These are phyloP conservation scores for Marmota monax DNA, from an alignment of 2,113 vertebrate species.

Conservation along the genomic window DNA sequence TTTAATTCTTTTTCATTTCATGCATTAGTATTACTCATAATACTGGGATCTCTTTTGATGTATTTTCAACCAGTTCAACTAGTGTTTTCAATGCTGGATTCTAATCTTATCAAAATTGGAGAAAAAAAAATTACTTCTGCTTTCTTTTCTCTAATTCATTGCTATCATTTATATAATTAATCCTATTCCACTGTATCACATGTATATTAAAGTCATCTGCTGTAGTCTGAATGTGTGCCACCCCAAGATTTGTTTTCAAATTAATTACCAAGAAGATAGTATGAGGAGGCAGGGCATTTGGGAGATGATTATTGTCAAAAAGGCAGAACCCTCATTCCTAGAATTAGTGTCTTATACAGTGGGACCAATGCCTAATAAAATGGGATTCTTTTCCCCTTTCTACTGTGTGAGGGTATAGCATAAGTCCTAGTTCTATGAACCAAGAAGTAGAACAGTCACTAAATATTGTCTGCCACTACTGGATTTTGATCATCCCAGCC, in stretches of 20 bases:
- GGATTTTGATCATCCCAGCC: no score
- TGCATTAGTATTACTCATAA: no score
- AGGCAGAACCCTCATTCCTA: neutral
- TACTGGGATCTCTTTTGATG: no score
- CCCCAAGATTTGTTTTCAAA: neutral
- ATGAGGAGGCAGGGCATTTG: neutral
- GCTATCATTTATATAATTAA: neutral
- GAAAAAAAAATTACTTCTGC: neutral
- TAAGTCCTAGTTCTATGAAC: neutral
- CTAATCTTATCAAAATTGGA: conserved; percentile 56
- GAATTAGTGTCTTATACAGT: neutral
- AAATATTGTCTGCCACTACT: no score
- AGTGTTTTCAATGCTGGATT: conserved; percentile 31
- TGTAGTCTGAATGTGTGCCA: neutral
- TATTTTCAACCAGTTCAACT: neutral
- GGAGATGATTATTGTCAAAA: neutral
- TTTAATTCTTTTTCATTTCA: no score
- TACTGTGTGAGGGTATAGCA: no score
- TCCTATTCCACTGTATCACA: neutral
- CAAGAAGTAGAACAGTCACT: neutral
- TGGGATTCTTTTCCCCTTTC: neutral
- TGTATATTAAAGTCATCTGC: neutral
- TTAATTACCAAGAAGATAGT: neutral
- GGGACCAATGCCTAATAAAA: no score
- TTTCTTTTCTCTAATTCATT: conserved; percentile 62